Evolutionary conservation across 2,113 vertebrate genomes (phyloP), one percentile per base, ranked within the genome.

Genomic region (Vombatus ursinus): DNA sequence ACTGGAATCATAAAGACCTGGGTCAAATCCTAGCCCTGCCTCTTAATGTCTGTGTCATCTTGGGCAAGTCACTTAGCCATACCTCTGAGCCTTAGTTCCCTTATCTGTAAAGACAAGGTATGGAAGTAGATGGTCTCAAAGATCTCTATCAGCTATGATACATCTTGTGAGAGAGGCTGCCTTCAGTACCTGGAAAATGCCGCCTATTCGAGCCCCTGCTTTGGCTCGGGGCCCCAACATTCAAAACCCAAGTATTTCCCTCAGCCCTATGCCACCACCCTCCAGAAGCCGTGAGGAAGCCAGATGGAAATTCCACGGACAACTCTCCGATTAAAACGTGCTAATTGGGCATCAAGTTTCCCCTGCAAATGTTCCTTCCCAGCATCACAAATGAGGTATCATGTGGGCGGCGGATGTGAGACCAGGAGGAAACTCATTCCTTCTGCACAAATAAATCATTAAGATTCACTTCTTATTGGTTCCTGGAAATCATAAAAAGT

Each of bases 301-400:
- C 97, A 96, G 94, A 94, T 97, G 97, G 95, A 98, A 98, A 97
- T 96, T 93, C 92, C 96, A 96, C 93, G 92, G 97, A 52, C 95
- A 89, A 93, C 48, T 22, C 48, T 22, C 92, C 89, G 96, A 97
- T 96, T 97, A 96, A 96, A 94, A 96, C 93, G 94, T 23, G 94
- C 47, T 37, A 97, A 98, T 95, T 95, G 93, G 91, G 94, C 96
- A 96, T 96, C 91, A 50, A 44, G 94, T 97, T 96, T 98, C 93
- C 92, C 68, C 95, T 90, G 14, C 90, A 96, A 97, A 37, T 37
- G 94, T 93, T 96, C 95, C 92, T 97, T 94, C 92, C 95, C 91
- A 92, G 94, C 92, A 68, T 68, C 95, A 26, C 6, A 57, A 95
- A 98, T 93, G 92, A 96, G 77, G 95, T 93, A 93, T 44, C 44